Conservation (phyloP, 2,113 vertebrate genomes). For the Arothron firmamentum region DNA sequence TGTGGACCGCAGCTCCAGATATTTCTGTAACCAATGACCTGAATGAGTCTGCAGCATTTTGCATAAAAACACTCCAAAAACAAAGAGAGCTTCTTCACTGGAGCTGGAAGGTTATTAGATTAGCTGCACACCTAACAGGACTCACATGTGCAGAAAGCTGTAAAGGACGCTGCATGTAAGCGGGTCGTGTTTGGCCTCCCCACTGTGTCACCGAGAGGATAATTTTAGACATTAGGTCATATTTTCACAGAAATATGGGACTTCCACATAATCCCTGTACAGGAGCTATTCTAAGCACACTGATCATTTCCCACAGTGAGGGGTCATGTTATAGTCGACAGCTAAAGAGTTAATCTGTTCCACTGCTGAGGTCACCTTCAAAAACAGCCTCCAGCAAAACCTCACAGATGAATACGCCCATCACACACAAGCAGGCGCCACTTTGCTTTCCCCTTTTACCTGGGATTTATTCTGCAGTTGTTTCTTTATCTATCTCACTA, state of each 20-base stretch:
- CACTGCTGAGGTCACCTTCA: constrained; percentile 62
- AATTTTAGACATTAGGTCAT: constrained; percentile 64
- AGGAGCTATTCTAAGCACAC: constrained; percentile 14
- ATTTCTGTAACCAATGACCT: no score
- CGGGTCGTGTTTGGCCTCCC: constrained; percentile 5
- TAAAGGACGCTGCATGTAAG: background rate
- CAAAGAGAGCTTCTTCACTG: no score
- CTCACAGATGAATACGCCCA: constrained; percentile 19
- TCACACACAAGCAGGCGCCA: background rate
- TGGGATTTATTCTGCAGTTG: no score
- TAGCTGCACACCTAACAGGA: constrained; percentile 1
- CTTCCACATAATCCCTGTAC: constrained; percentile 44
- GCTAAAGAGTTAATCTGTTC: constrained; percentile 48
- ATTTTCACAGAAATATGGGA: constrained; percentile 58
- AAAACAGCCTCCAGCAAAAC: constrained; percentile 37
- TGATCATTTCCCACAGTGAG: background rate
- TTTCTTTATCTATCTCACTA: no score
- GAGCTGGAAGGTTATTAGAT: no score
- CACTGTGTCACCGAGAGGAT: constrained; percentile 44
- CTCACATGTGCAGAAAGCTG: constrained; percentile 14
- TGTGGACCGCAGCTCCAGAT: no score
- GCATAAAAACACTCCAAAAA: no score
- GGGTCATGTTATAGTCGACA: background rate
- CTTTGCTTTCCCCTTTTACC: no score
- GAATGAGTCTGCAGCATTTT: no score